A percentile compares a stretch with the other conserved stretches of the same genome.
Evolutionary conservation across 1,140 invertebrate genomes (phyloP).

Genomic region (Bradynema listronoti): DNA sequence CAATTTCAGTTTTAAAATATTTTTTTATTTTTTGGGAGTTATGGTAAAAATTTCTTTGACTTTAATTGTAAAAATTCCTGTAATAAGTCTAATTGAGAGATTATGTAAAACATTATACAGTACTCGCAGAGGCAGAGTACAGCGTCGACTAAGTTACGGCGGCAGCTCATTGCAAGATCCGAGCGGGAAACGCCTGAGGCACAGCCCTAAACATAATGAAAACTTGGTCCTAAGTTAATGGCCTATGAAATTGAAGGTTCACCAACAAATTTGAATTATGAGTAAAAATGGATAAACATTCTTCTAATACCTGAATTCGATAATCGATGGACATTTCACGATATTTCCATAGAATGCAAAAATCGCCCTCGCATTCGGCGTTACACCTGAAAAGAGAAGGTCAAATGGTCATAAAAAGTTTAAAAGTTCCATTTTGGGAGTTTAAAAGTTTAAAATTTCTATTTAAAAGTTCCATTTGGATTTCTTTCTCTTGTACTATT

Average conservation of each 20-base stretch:
- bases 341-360: slow-evolving; percentile 32
- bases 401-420: too few species aligned
- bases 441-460: too few species aligned
- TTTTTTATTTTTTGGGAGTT: not conserved
- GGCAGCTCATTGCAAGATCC: not conserved
- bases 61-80: too few species aligned
- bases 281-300: not conserved
- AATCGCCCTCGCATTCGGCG: slow-evolving; percentile 28
- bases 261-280: slow-evolving; percentile 1
- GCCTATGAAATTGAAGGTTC: not conserved
- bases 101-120: not conserved
- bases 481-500: too few species aligned
- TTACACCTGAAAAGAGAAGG: slow-evolving; percentile 33
- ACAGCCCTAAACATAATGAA: too few species aligned
- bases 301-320: slow-evolving; percentile 25
- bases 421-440: too few species aligned
- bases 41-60: too few species aligned
- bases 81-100: too few species aligned
- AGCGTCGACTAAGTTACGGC: not conserved
- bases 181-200: not conserved
- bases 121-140: slow-evolving; percentile 13
- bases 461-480: too few species aligned
- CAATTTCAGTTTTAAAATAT: not conserved
- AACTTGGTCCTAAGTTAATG: too few species aligned
- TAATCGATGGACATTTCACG: slow-evolving; percentile 36